Base-by-base conservation (phyloP, 2,888 invertebrate species). In the Microplitis manilae region DNA sequence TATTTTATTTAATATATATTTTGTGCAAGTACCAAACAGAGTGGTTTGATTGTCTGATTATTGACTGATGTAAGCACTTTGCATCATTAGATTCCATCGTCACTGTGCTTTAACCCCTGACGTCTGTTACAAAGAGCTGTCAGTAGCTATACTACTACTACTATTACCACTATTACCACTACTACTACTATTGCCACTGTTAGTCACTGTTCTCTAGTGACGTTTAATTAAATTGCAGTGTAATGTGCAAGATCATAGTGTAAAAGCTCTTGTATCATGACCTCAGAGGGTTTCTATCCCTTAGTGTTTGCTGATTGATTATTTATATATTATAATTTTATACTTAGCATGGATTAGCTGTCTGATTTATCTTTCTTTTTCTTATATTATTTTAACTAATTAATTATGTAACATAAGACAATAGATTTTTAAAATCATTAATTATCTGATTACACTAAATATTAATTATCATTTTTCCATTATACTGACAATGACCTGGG, bases 11-110 rank as follows among this genome's bases (percentile, higher is more conserved):
- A 30, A 65, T 67, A 50, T 68, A 20, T 17, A 67, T 67, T 67
- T 13, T 30, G n/a, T 68, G 77, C 78, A 78, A 72, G 75, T 50
- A 50, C 50, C 2, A 30, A 50, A 38, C 20, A n/a, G 5, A 73
- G 68, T 61, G 78, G 76, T 76, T 81, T 77, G 77, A 77, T 67
- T 76, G 75, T 73, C 68, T 68, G 59, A 72, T 77, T 74, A 79
- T 75, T 76, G 50, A 50, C 67, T 77, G 74, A 78, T 78, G 68
- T 65, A 74, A 77, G 79, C 78, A 77, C 76, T 77, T 70, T 79
- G 79, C 78, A 79, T 81, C 77, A 68, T 75, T 77, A 79, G 77
- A 71, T 64, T 13, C 15, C 62, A 17, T 40, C 71, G 38, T 62
- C 62, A 72, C 62, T 72, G 40, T 67, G 39, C 67, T 40, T 72